phyloP scores from a whole-genome alignment of 2,888 invertebrate genomes.

The Thysanoteuthis rhombus region DNA sequence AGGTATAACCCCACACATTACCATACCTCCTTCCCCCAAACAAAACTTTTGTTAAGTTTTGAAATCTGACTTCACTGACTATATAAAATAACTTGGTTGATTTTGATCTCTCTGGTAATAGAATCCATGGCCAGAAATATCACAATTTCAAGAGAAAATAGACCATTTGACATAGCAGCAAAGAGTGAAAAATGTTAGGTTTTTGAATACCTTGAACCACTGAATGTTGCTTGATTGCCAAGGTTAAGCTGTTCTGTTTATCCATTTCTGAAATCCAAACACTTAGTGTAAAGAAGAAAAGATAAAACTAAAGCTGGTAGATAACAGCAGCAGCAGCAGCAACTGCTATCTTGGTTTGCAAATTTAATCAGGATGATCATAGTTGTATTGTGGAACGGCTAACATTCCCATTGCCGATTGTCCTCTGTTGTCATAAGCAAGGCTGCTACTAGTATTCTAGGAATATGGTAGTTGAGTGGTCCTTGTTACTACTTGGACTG shows the following conservation, averaged over 20 bases:
- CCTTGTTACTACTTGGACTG: no score
- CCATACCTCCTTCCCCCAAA: not conserved
- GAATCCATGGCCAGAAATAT: not conserved
- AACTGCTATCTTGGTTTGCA: no score
- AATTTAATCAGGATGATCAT: no score
- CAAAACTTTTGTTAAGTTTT: not conserved
- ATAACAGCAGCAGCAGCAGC: no score
- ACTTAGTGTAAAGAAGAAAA: not conserved
- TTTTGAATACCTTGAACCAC: not conserved
- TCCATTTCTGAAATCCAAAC: not conserved
- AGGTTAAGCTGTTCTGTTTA: not conserved
- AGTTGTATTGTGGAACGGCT: no score
- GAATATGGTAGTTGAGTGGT: no score
- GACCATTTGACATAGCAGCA: not conserved
- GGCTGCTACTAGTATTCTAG: no score
- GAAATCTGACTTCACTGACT: not conserved
- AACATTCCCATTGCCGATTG: no score
- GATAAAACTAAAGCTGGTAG: no score
- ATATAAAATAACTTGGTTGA: not conserved
- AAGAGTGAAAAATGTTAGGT: not conserved
- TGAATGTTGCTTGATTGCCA: not conserved
- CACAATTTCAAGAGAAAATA: not conserved
- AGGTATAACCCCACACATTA: not conserved
- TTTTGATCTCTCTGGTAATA: not conserved
- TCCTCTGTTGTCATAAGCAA: no score